These are phyloP conservation scores for Eurosta solidaginis DNA, from an alignment of 1,140 invertebrate genomes.

Conservation along the genomic window DNA sequence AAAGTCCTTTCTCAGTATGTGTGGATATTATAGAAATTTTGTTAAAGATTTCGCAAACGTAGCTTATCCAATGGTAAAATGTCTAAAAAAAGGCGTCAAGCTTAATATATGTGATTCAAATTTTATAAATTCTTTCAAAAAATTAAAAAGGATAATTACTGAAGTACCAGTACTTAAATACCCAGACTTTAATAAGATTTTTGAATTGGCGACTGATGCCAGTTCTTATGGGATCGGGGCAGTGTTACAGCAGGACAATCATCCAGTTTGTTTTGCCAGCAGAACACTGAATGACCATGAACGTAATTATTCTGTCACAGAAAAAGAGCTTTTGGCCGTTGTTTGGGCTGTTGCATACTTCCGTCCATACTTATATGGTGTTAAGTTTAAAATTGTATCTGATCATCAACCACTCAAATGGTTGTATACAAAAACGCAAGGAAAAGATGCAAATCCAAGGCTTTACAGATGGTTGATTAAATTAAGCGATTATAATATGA, in stretches of 20 bases:
- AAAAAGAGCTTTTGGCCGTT: slow-evolving; percentile 62
- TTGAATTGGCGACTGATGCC: slow-evolving; percentile 42
- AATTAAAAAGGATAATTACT: slow-evolving; percentile 51
- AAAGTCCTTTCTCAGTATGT: slow-evolving; percentile 41
- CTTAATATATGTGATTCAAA: slow-evolving; percentile 43
- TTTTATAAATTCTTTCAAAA: slow-evolving; percentile 60
- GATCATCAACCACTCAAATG: too few species aligned
- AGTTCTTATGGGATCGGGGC: slow-evolving; percentile 45
- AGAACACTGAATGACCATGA: slow-evolving; percentile 50
- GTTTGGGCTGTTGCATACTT: too few species aligned
- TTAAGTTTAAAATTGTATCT: too few species aligned
- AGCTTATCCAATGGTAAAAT: too few species aligned
- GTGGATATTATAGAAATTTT: too few species aligned
- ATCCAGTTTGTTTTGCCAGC: slow-evolving; percentile 59
- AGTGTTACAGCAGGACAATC: slow-evolving; percentile 39
- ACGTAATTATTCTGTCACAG: too few species aligned
- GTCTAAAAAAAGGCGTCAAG: slow-evolving; percentile 39
- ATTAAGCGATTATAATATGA: too few species aligned
- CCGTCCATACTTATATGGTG: too few species aligned
- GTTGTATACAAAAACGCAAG: too few species aligned
- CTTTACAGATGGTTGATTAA: slow-evolving; percentile 28
- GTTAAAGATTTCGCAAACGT: too few species aligned
- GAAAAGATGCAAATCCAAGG: slow-evolving; percentile 26
- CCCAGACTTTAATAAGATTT: slow-evolving; percentile 37
- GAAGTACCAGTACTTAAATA: too few species aligned